phyloP scores from a whole-genome alignment of 2,888 invertebrate species.

The Augiades crinisus region DNA sequence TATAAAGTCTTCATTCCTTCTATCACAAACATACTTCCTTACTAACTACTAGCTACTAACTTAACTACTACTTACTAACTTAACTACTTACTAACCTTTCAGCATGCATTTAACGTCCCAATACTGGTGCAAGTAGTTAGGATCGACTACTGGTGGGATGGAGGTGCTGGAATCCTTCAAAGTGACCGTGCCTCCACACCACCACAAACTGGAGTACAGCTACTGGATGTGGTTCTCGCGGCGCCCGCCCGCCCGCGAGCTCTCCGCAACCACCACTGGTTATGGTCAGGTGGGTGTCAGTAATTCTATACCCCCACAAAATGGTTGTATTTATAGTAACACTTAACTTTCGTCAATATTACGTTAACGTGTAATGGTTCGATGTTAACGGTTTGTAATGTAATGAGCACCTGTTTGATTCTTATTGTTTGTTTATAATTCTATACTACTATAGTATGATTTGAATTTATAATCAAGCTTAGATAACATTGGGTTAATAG shows the following conservation, averaged over 20 bases:
- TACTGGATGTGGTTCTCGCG: constrained; percentile 95
- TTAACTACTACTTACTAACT: no score
- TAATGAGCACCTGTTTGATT: no score
- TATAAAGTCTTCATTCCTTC: no score
- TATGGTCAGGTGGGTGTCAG: constrained; percentile 65
- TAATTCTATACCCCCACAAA: constrained; percentile 17
- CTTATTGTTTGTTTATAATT: no score
- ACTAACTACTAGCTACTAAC: no score
- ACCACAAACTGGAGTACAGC: constrained; percentile 95
- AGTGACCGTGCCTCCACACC: constrained; percentile 88
- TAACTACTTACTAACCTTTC: constrained; percentile 68
- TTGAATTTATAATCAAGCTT: no score
- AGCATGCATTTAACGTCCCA: constrained; percentile 84
- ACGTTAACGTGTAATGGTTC: background rate
- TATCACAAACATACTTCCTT: no score
- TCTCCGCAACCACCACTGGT: constrained; percentile 67
- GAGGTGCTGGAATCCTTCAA: constrained; percentile 80
- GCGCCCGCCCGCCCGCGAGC: constrained; percentile 75
- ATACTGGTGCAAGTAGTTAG: constrained; percentile 85
- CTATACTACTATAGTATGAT: no score
- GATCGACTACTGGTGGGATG: constrained; percentile 85
- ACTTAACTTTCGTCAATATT: background rate
- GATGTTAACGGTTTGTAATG: no score
- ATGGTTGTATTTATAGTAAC: constrained; percentile 14
- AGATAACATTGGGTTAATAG: no score